Base-by-base conservation (phyloP, 1,140 invertebrate genomes). In the Babylonia areolata region DNA sequence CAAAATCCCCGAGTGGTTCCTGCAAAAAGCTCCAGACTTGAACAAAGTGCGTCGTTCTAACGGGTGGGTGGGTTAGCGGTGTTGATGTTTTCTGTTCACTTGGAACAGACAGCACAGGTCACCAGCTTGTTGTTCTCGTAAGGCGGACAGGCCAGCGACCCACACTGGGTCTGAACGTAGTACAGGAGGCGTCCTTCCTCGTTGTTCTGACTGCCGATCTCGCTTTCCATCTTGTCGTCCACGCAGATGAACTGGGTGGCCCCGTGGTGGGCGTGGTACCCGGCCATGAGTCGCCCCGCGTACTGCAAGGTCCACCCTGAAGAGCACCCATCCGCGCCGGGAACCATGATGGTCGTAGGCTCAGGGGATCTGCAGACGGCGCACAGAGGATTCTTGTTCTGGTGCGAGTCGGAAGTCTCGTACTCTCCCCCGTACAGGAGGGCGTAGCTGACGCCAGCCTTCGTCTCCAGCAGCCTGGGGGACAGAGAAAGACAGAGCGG, bases 111-210 rank as follows among this genome's bases (percentile, higher is more conserved):
- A 33, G 64, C 81, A 40, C 88, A 89, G 12, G 81, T 87, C 28
- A 88, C 28, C n/a, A 83, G 39, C 31, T 42, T 71, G 85, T 88
- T 35, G 69, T 87, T 84, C 1, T 54, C 54, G 84, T 90, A 90
- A 0, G 83, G 83, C 0, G 88, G 87, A 75, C 89, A 90, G 6
- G 89, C 88, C 20, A 90, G 84, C 5, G 86, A 86, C 3, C 89
- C 88, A 37, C 89, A 90, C 28, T 12, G 28, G 78, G 42, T 80
- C 11, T 54, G 9, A 15, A 31, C 33, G 31, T 54, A 84, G 82
- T n/a, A 75, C 17, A 84, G n/a, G 9, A 42, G 28, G 0, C 37
- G 17, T 0, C 37, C 82, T 6, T 73, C 15, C 3, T 42, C 20
- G 58, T 33, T 33, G 2, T 15, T 28, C 5, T 35, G n/a, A 11